phyloP scores from a whole-genome alignment of 2,888 invertebrate species.

The Phorcus lineatus region DNA sequence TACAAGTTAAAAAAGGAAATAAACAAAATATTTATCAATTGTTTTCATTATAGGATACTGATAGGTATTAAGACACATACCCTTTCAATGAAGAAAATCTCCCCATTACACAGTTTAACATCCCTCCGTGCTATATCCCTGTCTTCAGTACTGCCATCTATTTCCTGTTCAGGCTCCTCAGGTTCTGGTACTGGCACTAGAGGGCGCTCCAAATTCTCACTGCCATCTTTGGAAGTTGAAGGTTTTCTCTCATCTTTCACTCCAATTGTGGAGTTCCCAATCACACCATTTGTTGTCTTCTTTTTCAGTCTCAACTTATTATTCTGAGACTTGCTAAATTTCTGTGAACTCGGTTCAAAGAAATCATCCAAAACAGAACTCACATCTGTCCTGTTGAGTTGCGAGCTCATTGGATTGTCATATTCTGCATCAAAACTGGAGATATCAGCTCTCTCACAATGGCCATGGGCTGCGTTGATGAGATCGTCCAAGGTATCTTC shows the following conservation, averaged over 20 bases:
- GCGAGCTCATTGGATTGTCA: too few relatives aligned
- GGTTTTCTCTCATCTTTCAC: too few relatives aligned
- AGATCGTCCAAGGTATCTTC: background rate
- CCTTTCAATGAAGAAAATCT: constrained; percentile 60
- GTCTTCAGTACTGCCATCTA: background rate
- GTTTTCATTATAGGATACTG: background rate
- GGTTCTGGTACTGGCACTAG: background rate
- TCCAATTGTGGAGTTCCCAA: too few relatives aligned
- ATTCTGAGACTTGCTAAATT: background rate
- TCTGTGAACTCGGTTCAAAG: background rate
- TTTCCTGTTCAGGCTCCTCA: background rate
- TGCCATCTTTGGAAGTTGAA: too few relatives aligned
- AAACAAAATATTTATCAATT: too few relatives aligned
- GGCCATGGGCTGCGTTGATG: background rate
- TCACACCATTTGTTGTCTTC: background rate
- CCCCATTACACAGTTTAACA: constrained; percentile 58
- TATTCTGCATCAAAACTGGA: too few relatives aligned
- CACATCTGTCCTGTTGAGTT: too few relatives aligned
- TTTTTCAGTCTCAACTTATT: background rate
- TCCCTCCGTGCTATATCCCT: background rate
- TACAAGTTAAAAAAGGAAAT: too few relatives aligned
- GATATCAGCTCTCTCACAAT: background rate
- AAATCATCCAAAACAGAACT: too few relatives aligned
- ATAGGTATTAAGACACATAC: constrained; percentile 38
- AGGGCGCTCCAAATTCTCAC: too few relatives aligned